Evolutionary conservation across 2,888 invertebrate genomes (phyloP), one percentile per base, ranked within the genome.

Genomic region (Dryobota labecula): DNA sequence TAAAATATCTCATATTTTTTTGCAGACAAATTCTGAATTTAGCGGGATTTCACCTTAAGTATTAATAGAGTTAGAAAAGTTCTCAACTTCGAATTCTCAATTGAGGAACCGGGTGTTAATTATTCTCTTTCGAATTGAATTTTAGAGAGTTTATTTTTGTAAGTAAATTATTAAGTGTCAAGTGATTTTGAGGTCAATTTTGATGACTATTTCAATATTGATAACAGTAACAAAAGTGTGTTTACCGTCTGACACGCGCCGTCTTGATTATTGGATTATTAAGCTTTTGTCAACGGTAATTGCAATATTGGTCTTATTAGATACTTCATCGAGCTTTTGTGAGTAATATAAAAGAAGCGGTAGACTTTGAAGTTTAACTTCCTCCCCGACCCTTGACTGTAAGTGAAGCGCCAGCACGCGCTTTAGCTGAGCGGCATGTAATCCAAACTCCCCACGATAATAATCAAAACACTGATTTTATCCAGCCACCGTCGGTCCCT

Each of bases 141-240:
- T 49, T 27, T 57, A 49, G 36, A 73, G 30, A 53, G 7, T 56
- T 24, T 13, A 45, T 66, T 61, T 66, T 9, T 0, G 11, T 8
- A 8, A 61, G n/a, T 57, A 20, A 77, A 72, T 70, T 11, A 65
- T 51, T n/a, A 56, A 36, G 45, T 73, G 54, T 51, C 30, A 54
- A 69, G n/a, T 24, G 11, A 38, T 53, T 73, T 80, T 68, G 47
- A 13, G 13, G 68, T 79, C 54, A 27, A 20, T 72, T 51, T 49
- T 45, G 18, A 38, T 33, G 20, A 15, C 4, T 51, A 43, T 68
- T 61, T 68, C 36, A 30, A 43, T n/a, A 53, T 60, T 68, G 27
- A 47, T 67, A 27, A 20, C 18, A 45, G 24, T 54, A 30, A n/a
- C 18, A 33, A 64, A 38, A 62, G 51, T 41, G 0, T 43, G 30